These are phyloP conservation scores for Ammospiza nelsoni DNA, from an alignment of 2,113 vertebrate genomes.

Conservation along the genomic window DNA sequence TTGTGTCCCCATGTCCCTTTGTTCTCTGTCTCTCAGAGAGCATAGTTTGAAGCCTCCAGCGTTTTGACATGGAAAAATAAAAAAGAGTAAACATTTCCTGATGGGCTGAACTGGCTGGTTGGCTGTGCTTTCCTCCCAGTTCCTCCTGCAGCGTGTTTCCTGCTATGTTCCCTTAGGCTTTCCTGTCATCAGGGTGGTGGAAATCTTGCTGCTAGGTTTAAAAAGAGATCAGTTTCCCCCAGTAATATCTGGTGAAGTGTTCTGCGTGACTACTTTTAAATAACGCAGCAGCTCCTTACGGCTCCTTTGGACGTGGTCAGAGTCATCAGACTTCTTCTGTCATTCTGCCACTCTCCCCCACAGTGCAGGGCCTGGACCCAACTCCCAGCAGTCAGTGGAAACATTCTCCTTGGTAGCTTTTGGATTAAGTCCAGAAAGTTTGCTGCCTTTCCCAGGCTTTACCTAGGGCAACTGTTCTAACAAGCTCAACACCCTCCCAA, in stretches of 20 bases:
- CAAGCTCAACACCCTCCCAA: background rate
- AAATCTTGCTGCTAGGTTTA: conserved; percentile 13
- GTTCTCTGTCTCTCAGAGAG: background rate
- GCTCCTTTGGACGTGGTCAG: background rate
- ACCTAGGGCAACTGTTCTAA: background rate
- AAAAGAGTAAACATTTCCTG: background rate
- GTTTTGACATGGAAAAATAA: background rate
- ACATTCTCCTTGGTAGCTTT: background rate
- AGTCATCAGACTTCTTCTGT: background rate
- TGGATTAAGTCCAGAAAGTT: background rate
- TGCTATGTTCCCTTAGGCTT: background rate
- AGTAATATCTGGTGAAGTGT: background rate
- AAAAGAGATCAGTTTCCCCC: background rate
- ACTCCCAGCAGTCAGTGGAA: background rate
- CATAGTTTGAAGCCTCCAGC: background rate
- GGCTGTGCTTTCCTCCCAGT: background rate
- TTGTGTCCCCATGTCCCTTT: background rate
- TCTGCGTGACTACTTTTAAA: background rate
- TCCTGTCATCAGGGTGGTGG: background rate
- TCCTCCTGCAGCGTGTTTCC: background rate
- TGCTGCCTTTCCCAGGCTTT: background rate
- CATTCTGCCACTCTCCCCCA: background rate
- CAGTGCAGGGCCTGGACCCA: background rate
- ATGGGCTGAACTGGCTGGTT: background rate
- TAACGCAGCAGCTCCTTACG: fast-evolving